phyloP scores from a whole-genome alignment of 2,888 invertebrate genomes.

The Physocephala rufipes region DNA sequence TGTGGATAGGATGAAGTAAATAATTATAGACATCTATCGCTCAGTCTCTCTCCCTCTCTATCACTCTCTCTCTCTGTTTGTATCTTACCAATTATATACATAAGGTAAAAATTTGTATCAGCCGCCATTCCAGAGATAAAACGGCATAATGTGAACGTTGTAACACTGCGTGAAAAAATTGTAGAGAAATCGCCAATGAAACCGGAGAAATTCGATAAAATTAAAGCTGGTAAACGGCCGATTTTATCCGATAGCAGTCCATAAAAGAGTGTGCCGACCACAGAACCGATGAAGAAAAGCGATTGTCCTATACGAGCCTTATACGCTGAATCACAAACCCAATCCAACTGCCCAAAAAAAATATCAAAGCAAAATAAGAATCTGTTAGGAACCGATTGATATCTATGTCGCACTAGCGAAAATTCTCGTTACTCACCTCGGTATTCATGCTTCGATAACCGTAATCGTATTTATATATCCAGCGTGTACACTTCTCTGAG shows the following conservation, averaged over 20 bases:
- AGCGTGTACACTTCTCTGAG: conserved; percentile 65
- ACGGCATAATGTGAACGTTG: conserved; percentile 68
- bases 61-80: too few relatives aligned
- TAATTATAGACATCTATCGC: neutral
- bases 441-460: conserved; percentile 72
- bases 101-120: conserved; percentile 71
- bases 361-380: conserved; percentile 2
- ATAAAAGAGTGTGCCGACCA: conserved; percentile 69
- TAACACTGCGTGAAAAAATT: conserved; percentile 66
- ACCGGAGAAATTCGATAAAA: conserved; percentile 69
- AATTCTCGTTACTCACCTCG: conserved; percentile 66
- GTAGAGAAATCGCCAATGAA: conserved; percentile 70
- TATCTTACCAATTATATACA: conserved; percentile 71
- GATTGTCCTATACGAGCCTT: conserved; percentile 71
- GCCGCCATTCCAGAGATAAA: conserved; percentile 72
- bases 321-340: conserved; percentile 73
- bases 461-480: conserved; percentile 70
- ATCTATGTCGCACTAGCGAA: too few relatives aligned
- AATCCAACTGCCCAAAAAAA: conserved; percentile 64
- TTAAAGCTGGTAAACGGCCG: conserved; percentile 69
- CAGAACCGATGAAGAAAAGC: conserved; percentile 71
- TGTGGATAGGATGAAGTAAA: neutral
- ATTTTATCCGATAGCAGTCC: conserved; percentile 71
- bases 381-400: conserved; percentile 19
- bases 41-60: neutral